Evolutionary conservation across 2,113 vertebrate genomes (phyloP), one percentile per base, ranked within the genome.

Genomic region (Pteruthius melanotis): DNA sequence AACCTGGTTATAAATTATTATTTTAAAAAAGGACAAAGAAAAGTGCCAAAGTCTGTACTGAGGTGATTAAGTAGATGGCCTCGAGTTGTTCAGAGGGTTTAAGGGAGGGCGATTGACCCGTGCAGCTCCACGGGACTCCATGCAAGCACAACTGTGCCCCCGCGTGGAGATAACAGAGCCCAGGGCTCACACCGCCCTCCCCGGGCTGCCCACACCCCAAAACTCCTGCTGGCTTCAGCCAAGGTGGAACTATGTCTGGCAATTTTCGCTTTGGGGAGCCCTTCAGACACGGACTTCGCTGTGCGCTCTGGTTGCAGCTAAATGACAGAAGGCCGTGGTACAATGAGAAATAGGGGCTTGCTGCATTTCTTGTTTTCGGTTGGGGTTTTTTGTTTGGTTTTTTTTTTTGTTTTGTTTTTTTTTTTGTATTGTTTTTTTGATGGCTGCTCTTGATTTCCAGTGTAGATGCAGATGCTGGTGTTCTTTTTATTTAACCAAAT

Each of bases 111-210:
- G 74, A 22, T 42, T 88, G 78, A 76, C 35, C 40, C 9, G 3
- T 7, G 14, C n/a, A 26, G 42, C 44, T 63, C 61, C 24, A 60
- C 37, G 74, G 94, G 54, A 27, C 54, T 85, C 31, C 75, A 85
- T 8, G 21, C 50, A 88, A 95, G 92, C 59, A 94, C 95, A 93
- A 95, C 94, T 97, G 85, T 96, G 94, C 94, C 94, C 94, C 95
- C 95, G 88, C 21, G 95, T 96, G 96, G 96, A 94, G 92, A 54
- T 27, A 63, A 37, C 2, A 24, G 71, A 76, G 75, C 54, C 77
- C 83, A 33, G 82, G 80, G 66, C 35, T 87, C 39, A 44, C 24
- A 11, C 23, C 0, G 0, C 71, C 59, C 60, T 59, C 65, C 47
- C 27, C 28, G 53, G 66, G 70, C 11, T 47, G n/a, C 59, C 35